A percentile compares a stretch with the other conserved stretches of the same genome.
Conservation (phyloP, 2,113 vertebrate species). For the Eulemur rufifrons region DNA sequence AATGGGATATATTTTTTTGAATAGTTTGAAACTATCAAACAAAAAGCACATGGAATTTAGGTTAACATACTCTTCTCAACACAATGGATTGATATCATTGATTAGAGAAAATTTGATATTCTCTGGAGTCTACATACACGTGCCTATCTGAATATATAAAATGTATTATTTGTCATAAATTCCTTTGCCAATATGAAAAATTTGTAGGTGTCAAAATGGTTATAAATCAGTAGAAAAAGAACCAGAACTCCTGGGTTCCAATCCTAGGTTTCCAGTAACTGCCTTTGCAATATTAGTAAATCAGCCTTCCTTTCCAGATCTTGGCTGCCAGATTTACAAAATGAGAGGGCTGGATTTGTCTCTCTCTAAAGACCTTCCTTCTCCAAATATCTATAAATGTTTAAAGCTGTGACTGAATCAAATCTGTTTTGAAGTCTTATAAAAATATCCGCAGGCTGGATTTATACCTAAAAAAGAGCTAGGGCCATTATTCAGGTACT, state of each 20-base stretch:
- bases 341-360: not conserved
- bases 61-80: not conserved
- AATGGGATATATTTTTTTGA: not conserved
- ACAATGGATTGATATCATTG: not conserved
- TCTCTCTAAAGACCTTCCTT: not conserved
- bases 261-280: not conserved
- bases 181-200: not conserved
- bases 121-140: not conserved
- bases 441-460: not conserved
- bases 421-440: not conserved
- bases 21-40: not conserved
- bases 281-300: not conserved
- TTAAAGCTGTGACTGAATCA: not conserved
- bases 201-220: not conserved
- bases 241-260: not conserved
- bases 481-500: not conserved
- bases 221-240: not conserved
- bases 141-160: not conserved
- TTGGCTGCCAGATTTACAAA: not conserved
- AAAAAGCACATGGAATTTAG: not conserved
- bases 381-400: not conserved
- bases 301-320: not conserved
- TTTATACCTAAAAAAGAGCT: not conserved
- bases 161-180: not conserved
- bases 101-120: not conserved